phyloP scores from a whole-genome alignment of 1,140 invertebrate species.

The Eufriesea mexicana region DNA sequence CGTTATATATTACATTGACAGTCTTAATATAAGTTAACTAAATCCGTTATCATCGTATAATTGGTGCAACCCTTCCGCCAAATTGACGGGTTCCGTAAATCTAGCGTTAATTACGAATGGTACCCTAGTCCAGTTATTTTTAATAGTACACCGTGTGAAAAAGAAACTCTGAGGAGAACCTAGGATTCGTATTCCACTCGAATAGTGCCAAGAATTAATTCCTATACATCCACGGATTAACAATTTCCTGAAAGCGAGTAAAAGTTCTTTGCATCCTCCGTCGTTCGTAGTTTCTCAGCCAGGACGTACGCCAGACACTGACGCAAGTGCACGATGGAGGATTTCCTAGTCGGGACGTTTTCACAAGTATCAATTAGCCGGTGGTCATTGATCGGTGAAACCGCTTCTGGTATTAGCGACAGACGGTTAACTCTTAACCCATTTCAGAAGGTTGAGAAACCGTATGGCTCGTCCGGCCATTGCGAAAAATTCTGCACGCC shows the following conservation, averaged over 20 bases:
- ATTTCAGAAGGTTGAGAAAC: conserved; percentile 48
- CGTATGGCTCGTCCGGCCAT: conserved; percentile 3
- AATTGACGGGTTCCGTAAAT: no score
- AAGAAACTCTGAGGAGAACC: no score
- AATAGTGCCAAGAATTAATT: neutral
- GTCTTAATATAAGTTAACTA: no score
- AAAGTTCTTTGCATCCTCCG: conserved; percentile 39
- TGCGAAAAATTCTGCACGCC: conserved; percentile 9
- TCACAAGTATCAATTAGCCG: conserved; percentile 65
- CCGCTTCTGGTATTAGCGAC: conserved; percentile 56
- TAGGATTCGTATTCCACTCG: neutral
- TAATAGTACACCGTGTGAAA: neutral
- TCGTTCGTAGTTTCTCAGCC: conserved; percentile 6
- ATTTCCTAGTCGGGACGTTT: conserved; percentile 56
- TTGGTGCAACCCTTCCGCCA: no score
- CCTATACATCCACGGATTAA: conserved; percentile 24
- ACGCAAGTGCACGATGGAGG: conserved; percentile 38
- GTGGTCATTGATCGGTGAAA: conserved; percentile 66
- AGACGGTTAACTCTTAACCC: conserved; percentile 49
- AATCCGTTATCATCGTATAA: no score
- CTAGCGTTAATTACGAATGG: no score
- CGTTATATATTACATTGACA: no score
- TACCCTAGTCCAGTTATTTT: neutral
- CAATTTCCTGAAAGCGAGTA: conserved; percentile 47
- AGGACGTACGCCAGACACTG: conserved; percentile 19